A percentile compares a stretch with the other conserved stretches of the same genome.
These are phyloP conservation scores for Lethenteron reissneri DNA, from an alignment of 2,113 vertebrate genomes.

Conservation along the genomic window DNA sequence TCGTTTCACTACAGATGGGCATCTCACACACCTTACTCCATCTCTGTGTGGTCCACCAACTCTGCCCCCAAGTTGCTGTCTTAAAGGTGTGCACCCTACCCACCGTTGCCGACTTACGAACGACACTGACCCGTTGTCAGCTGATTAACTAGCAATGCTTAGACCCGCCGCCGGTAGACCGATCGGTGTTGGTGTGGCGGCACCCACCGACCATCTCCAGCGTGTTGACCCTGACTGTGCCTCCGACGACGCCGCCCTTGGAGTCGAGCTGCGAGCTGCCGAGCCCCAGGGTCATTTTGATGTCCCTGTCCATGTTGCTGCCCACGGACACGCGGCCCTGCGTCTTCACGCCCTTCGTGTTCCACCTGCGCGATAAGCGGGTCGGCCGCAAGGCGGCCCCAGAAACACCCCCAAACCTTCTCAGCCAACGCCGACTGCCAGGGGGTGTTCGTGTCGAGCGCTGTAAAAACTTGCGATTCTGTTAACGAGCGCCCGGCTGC, in stretches of 20 bases:
- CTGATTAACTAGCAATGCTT: too few relatives aligned
- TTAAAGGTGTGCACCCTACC: too few relatives aligned
- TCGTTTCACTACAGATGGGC: too few relatives aligned
- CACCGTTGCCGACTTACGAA: too few relatives aligned
- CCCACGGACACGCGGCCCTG: conserved; percentile 88
- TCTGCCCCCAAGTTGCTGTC: too few relatives aligned
- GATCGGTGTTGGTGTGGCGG: conserved; percentile 8
- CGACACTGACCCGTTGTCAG: too few relatives aligned
- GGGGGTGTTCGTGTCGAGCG: too few relatives aligned
- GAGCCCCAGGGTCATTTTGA: conserved; percentile 87
- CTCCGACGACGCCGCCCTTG: conserved; percentile 89
- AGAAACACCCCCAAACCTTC: conserved; percentile 14
- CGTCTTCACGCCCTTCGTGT: conserved; percentile 90
- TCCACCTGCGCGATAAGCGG: conserved; percentile 38
- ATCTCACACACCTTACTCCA: too few relatives aligned
- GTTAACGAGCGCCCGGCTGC: too few relatives aligned
- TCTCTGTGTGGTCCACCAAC: too few relatives aligned
- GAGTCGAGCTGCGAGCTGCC: conserved; percentile 89
- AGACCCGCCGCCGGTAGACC: too few relatives aligned
- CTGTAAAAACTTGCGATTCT: too few relatives aligned
- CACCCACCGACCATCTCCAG: conserved; percentile 97
- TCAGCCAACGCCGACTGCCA: not conserved
- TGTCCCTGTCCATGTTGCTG: conserved; percentile 79
- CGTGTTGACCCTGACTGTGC: conserved; percentile 90
- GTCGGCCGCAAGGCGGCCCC: conserved; percentile 7